Percentiles rank a stretch among this genome's conserved stretches.
phyloP scores from a whole-genome alignment of 2,797 vertebrate species.

The Acrossocheilus fasciatus region DNA sequence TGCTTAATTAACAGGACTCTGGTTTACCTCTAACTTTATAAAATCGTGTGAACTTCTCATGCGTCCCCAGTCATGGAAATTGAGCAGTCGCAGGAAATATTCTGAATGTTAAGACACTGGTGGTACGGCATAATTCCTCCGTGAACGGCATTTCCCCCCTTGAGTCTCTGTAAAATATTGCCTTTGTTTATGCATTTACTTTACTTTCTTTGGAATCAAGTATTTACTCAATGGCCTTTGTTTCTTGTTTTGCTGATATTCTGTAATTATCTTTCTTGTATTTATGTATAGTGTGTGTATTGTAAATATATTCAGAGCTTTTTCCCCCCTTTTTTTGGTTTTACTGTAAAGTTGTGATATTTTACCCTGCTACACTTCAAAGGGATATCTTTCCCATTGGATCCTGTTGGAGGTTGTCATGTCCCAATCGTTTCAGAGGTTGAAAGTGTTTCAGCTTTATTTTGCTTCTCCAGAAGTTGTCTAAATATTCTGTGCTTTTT shows the following conservation, averaged over 20 bases:
- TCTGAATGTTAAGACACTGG: constrained; percentile 64
- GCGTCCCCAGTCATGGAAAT: constrained; percentile 51
- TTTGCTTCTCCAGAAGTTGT: constrained; percentile 86
- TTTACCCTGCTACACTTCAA: constrained; percentile 88
- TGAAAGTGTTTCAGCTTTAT: constrained; percentile 83
- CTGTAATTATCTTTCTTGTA: constrained; percentile 99
- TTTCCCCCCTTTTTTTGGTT: constrained; percentile 75
- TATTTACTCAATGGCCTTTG: constrained; percentile 94
- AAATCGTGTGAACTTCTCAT: constrained; percentile 58
- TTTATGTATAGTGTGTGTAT: constrained; percentile 99
- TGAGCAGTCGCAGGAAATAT: constrained; percentile 59
- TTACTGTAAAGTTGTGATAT: constrained; percentile 95
- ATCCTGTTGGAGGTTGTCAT: constrained; percentile 88
- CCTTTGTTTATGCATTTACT: constrained; percentile 76
- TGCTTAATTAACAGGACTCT: constrained; percentile 51
- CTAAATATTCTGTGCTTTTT: constrained; percentile 96
- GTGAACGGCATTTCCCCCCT: constrained; percentile 64
- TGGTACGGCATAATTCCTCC: constrained; percentile 68
- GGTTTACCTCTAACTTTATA: constrained; percentile 57
- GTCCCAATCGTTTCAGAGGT: constrained; percentile 89
- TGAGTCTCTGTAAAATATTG: constrained; percentile 73
- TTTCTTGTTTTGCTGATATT: constrained; percentile 96
- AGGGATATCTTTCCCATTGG: constrained; percentile 91
- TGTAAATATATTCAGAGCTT: constrained; percentile 99
- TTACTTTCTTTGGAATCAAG: constrained; percentile 83